Conservation (phyloP, 1,140 invertebrate species). For the Holcopasites calliopsidis region DNA sequence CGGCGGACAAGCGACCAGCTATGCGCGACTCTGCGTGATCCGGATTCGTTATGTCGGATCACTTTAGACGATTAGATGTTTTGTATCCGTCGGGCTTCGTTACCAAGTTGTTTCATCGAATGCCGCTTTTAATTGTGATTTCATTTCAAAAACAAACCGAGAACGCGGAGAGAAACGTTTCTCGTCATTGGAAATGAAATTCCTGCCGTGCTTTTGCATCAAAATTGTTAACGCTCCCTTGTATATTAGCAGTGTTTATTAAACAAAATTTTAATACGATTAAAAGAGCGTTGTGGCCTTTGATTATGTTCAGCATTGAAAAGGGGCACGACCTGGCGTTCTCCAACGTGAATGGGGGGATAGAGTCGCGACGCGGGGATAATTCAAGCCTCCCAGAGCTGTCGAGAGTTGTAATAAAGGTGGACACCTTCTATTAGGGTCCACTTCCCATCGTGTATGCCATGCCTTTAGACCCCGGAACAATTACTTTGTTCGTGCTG, state of each 20-base stretch:
- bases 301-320: not conserved
- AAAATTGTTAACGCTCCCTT: too few relatives aligned
- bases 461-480: conserved; percentile 22
- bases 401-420: conserved; percentile 53
- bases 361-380: conserved; percentile 41
- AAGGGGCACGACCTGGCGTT: conserved; percentile 19
- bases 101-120: too few relatives aligned
- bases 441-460: conserved; percentile 34
- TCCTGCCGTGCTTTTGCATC: too few relatives aligned
- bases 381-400: conserved; percentile 45
- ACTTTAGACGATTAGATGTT: conserved; percentile 13
- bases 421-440: conserved; percentile 56
- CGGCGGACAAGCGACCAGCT: not conserved
- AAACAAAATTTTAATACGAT: too few relatives aligned
- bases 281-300: too few relatives aligned
- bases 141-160: too few relatives aligned
- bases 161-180: too few relatives aligned
- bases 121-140: too few relatives aligned
- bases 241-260: too few relatives aligned
- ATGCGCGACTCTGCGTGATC: conserved; percentile 19
- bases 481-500: conserved; percentile 38
- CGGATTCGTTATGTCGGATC: not conserved
- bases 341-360: conserved; percentile 45
- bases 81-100: not conserved
- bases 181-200: too few relatives aligned